Conservation (phyloP, 2,797 vertebrate species). For the Halcyon badia region DNA sequence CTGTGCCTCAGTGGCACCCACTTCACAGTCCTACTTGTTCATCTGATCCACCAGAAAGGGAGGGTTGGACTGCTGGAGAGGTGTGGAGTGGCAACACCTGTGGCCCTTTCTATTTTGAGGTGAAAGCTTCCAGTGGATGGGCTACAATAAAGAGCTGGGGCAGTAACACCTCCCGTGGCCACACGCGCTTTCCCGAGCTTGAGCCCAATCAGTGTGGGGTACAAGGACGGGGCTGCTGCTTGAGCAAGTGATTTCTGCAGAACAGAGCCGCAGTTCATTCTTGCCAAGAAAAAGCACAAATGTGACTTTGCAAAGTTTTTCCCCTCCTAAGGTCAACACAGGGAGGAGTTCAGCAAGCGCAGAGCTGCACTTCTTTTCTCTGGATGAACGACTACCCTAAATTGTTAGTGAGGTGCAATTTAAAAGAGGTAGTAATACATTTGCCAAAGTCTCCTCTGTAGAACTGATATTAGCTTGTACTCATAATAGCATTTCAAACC, state of each 20-base stretch:
- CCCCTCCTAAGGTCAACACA: not conserved
- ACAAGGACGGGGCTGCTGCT: not conserved
- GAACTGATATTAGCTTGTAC: slow-evolving; percentile 60
- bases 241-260: not conserved
- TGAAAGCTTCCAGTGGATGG: not conserved
- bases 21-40: not conserved
- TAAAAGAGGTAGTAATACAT: slow-evolving; percentile 38
- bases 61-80: not conserved
- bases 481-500: slow-evolving; percentile 56
- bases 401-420: slow-evolving; percentile 43
- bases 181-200: not conserved
- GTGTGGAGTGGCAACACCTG: not conserved
- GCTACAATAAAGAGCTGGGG: not conserved
- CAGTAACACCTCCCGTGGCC: not conserved
- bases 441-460: slow-evolving; percentile 48
- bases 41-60: not conserved
- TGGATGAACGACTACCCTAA: slow-evolving; percentile 18
- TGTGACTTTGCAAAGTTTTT: slow-evolving; percentile 36
- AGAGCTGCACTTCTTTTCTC: slow-evolving; percentile 43
- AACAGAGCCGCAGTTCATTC: not conserved
- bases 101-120: not conserved
- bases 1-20: not conserved
- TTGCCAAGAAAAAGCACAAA: not conserved
- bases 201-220: not conserved
- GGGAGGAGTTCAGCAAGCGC: slow-evolving; percentile 12